Evolutionary conservation across 1,140 invertebrate genomes (phyloP), one percentile per base, ranked within the genome.

Genomic region (Tetraneura akinire): DNA sequence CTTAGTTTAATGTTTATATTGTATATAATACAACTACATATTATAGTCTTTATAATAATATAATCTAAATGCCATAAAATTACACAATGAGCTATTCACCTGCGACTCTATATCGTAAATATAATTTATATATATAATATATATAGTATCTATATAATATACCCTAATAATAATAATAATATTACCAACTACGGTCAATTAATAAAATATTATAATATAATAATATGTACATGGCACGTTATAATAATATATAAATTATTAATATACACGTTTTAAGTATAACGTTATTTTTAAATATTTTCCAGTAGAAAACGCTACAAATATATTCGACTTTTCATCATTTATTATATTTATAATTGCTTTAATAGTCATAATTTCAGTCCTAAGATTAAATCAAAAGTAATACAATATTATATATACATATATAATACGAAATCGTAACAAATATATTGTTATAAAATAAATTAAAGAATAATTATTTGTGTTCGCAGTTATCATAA

Each of bases 261-360:
- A n/a, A n/a, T n/a, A n/a, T n/a, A n/a, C n/a, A n/a, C n/a, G n/a
- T n/a, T n/a, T n/a, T n/a, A n/a, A n/a, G n/a, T 37, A 37, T 37
- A 37, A 4, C 32, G 32, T 37, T 37, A 37, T 23, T 74, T 53
- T 37, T n/a, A n/a, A n/a, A n/a, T n/a, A n/a, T 53, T 71, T 53
- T 74, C 47, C 55, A 45, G 74, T 78, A 62, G 47, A 78, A 78
- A 78, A 78, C 37, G 21, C 74, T 78, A 78, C 74, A 37, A 78
- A 78, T 78, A 78, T 78, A 76, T 55, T 60, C 51, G 55, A 78
- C 9, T 60, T 62, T 32, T 3, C 42, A 21, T 51, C 53, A 51
- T 29, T 18, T 26, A 37, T 37, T 66, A 37, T 29, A 29, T 37
- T 37, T 37, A 4, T 14, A 74, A 74, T 74, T 55, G 53, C 32